These are phyloP conservation scores for Metopolophium dirhodum DNA, from an alignment of 1,140 invertebrate species.

Conservation along the genomic window DNA sequence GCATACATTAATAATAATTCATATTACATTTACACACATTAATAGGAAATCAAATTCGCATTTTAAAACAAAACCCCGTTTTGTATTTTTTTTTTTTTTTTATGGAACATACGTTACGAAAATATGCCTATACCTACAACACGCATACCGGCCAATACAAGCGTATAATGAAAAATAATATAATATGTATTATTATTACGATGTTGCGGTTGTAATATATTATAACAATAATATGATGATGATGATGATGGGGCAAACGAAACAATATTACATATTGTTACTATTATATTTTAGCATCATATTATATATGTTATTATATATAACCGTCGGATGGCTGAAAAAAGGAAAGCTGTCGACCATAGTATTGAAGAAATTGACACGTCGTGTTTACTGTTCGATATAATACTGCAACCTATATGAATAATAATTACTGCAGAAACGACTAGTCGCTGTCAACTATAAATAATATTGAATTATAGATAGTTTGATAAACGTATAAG, in stretches of 20 bases:
- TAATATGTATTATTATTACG: neutral
- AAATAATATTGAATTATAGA: too few species aligned
- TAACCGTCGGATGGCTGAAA: neutral
- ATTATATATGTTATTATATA: neutral
- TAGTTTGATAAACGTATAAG: too few species aligned
- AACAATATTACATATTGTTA: neutral
- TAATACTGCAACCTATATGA: too few species aligned
- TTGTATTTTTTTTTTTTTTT: neutral
- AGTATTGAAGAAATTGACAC: neutral
- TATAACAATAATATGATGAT: neutral
- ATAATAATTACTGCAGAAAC: too few species aligned
- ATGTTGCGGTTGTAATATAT: neutral
- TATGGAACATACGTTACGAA: neutral
- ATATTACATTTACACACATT: slow-evolving; percentile 13
- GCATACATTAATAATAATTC: slow-evolving; percentile 18
- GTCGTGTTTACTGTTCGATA: too few species aligned
- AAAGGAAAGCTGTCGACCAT: neutral
- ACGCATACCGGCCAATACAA: neutral
- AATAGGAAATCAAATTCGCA: slow-evolving; percentile 11
- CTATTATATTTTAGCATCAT: too few species aligned
- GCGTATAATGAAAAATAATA: neutral
- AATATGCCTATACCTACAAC: neutral
- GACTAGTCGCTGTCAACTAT: too few species aligned
- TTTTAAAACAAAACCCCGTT: neutral
- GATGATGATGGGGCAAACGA: neutral